Base-by-base conservation (phyloP, 2,888 invertebrate genomes). In the Oscheius sp. region DNA sequence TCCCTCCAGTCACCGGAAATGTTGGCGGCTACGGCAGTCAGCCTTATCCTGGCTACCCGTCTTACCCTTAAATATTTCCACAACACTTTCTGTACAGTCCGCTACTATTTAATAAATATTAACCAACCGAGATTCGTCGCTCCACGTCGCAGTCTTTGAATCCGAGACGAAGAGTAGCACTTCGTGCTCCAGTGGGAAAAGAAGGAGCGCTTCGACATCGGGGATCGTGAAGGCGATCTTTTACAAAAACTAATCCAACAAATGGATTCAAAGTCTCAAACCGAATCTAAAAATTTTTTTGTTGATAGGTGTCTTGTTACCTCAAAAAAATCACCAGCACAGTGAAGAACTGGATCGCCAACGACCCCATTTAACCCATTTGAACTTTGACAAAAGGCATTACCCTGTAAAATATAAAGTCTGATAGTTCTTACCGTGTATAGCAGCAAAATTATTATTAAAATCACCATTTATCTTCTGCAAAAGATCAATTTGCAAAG, bases 181-280 rank as follows among this genome's bases (percentile, higher is more conserved):
- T 80, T 47, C 81, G 5, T 6, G 59, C 22, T 20, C 61, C 69
- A 9, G 51, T 67, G 9, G 59, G 56, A 38, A 73, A 73, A 1
- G 68, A 65, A 14, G 81, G 71, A 8, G 59, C 72, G 33, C 80
- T 78, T 33, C 82, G 71, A 44, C 81, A 81, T 33, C 68, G 67
- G 2, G 82, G 81, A 44, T 81, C 77, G 4, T 80, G 71, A 1
- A 85, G 72, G 28, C 80, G 80, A 51, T 78, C 80, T 66, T 85
- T 74, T 9, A 83, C 84, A 56, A 84, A 84, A 0, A 81, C 79
- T 8, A 82, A 64, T 12, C 84, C 84, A 22, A 64, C 64, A 68
- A 84, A 84, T 14, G 78, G 72, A 49, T 78, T 79, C 17, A 82
- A 67, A 3, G 84, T 84, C 62, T 83, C 83, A 68, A 83, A 83